phyloP scores from a whole-genome alignment of 2,113 vertebrate species.

The Scopus umbretta region DNA sequence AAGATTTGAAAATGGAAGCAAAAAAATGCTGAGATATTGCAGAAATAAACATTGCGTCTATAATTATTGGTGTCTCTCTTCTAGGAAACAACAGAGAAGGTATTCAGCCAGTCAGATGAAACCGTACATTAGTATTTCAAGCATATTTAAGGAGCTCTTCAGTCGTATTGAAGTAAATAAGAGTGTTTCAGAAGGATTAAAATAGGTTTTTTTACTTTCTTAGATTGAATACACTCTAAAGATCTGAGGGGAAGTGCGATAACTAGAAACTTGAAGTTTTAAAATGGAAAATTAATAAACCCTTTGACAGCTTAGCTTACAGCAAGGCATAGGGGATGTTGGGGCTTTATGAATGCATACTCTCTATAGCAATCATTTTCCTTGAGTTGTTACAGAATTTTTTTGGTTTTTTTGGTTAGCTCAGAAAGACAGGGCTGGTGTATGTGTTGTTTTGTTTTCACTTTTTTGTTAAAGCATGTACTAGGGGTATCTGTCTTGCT shows the following conservation, averaged over 20 bases:
- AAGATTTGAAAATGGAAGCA: background rate
- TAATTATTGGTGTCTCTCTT: background rate
- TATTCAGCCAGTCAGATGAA: background rate
- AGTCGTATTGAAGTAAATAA: background rate
- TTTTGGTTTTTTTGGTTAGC: background rate
- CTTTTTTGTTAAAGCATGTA: background rate
- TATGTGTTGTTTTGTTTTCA: background rate
- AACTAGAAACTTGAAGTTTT: background rate
- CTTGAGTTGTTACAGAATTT: background rate
- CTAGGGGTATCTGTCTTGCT: background rate
- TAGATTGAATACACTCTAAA: background rate
- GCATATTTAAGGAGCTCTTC: background rate
- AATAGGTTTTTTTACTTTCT: background rate
- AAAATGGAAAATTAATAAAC: background rate
- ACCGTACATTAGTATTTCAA: background rate
- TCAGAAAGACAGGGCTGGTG: background rate
- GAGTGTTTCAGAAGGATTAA: background rate
- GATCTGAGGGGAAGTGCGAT: background rate
- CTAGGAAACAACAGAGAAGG: background rate
- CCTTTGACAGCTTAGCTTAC: background rate
- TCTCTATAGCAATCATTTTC: background rate
- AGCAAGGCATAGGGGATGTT: background rate
- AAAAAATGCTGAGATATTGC: background rate
- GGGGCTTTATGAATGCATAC: background rate
- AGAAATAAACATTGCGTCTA: background rate